phyloP scores from a whole-genome alignment of 2,113 vertebrate genomes.

The Prochilodus magdalenae region DNA sequence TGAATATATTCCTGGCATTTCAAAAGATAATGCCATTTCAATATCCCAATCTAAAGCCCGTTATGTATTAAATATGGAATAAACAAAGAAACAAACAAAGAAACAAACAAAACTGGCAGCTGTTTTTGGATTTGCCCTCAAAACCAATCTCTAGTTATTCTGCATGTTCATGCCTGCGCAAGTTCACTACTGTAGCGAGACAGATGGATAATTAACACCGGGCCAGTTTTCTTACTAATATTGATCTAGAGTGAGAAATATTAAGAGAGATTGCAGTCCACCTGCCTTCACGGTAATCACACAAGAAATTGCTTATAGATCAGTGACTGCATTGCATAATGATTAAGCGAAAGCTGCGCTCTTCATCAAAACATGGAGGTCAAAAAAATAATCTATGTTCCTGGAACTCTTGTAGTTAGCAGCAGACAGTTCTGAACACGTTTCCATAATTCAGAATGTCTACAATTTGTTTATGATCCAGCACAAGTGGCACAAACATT shows the following conservation, averaged over 20 bases:
- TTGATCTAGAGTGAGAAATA: slow-evolving; percentile 15
- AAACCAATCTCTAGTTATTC: slow-evolving; percentile 1
- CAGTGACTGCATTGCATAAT: background rate
- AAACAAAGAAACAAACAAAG: background rate
- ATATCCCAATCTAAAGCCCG: background rate
- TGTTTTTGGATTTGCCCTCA: background rate
- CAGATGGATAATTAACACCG: slow-evolving; percentile 30
- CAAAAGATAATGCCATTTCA: background rate
- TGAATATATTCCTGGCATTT: too few relatives aligned
- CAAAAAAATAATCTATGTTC: slow-evolving; percentile 6
- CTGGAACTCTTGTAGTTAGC: background rate
- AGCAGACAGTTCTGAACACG: background rate
- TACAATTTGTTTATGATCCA: background rate
- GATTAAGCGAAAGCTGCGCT: background rate
- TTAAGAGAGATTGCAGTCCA: background rate
- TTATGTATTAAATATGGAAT: background rate
- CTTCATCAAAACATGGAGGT: slow-evolving; percentile 6
- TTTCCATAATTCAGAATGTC: background rate
- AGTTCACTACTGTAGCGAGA: slow-evolving; percentile 1
- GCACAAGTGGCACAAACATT: background rate
- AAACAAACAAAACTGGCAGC: background rate
- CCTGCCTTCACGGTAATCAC: slow-evolving; percentile 19
- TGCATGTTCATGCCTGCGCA: slow-evolving; percentile 2
- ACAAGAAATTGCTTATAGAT: slow-evolving; percentile 35
- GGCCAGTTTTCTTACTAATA: background rate